Base-by-base conservation (phyloP, 2,113 vertebrate genomes). In the Ibidorhyncha struthersii region DNA sequence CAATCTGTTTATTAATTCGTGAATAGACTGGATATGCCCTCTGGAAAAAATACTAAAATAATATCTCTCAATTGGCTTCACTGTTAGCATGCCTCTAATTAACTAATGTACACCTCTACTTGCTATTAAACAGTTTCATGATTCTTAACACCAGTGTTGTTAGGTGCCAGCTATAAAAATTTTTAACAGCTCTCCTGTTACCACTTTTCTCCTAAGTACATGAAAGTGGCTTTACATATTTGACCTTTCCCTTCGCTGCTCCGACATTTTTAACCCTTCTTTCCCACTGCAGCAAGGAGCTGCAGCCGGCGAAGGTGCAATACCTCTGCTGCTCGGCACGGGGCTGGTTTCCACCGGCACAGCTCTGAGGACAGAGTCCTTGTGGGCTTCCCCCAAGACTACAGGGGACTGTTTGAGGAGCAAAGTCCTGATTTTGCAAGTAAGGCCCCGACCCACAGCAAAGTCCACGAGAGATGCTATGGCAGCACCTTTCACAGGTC, bases 1-100 rank as follows among this genome's bases (percentile, higher is more conserved):
- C 94, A 97, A 96, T 96, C 96, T 97, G 95, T 96, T 96, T 97
- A 96, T 96, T 96, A 96, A 97, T 97, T 97, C 6, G n/a, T 96
- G 93, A 93, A 93, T 93, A 95, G 95, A 91, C 84, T 96, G 96
- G 89, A 96, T 95, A 94, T 96, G 97, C 94, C 94, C 95, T 94
- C 94, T 97, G 97, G 97, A 96, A 96, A 97, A 95, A 94, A 95
- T 73, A 76, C 84, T 95, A 36, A 96, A 96, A 95, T 94, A 95
- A 95, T 96, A 45, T 91, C 91, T 93, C 94, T 97, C 95, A 93
- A 87, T 87, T 95, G 95, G 89, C 86, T 94, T 73, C 91, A 66
- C 88, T 93, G 94, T 96, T 96, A 96, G 93, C 59, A 17, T 66
- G 91, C 70, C 86, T 96, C 96, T 95, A 96, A 96, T 97, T 97